Evolutionary conservation across 2,888 invertebrate species (phyloP).

Genomic region (Arrhopalites spinosus): DNA sequence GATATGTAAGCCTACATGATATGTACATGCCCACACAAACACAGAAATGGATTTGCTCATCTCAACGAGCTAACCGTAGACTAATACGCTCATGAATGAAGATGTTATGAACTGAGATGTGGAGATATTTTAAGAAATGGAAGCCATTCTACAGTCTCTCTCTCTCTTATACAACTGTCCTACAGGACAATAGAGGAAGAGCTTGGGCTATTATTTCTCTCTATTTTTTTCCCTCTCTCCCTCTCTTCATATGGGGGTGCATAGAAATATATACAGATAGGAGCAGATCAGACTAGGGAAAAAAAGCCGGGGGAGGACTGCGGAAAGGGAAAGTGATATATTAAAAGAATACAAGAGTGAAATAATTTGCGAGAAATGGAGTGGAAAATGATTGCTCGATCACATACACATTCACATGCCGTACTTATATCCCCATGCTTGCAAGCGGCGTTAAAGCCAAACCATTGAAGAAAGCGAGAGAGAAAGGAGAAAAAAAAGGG

Average conservation of each 20-base stretch:
- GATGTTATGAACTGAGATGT: conserved; percentile 43
- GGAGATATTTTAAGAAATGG: conserved; percentile 44
- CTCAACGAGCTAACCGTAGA: conserved; percentile 35
- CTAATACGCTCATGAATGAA: conserved; percentile 42
- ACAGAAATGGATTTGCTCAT: conserved; percentile 23
- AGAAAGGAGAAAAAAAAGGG: background rate
- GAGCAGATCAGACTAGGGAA: background rate
- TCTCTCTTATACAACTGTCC: background rate
- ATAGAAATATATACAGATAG: background rate
- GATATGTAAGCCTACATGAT: no score
- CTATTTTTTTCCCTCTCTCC: conserved; percentile 34
- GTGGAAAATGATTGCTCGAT: conserved; percentile 50
- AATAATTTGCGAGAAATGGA: conserved; percentile 51
- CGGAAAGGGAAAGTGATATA: conserved; percentile 41
- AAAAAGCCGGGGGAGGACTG: conserved; percentile 12
- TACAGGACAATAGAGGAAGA: conserved; percentile 37
- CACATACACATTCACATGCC: conserved; percentile 35
- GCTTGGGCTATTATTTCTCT: conserved; percentile 38
- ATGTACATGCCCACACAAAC: no score
- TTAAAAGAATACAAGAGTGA: conserved; percentile 49
- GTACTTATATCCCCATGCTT: background rate
- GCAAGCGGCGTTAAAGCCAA: background rate
- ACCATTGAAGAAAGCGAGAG: background rate
- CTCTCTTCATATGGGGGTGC: background rate
- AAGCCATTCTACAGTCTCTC: conserved; percentile 24